These are phyloP conservation scores for Lingula anatina DNA, from an alignment of 2,888 invertebrate species.

Conservation along the genomic window DNA sequence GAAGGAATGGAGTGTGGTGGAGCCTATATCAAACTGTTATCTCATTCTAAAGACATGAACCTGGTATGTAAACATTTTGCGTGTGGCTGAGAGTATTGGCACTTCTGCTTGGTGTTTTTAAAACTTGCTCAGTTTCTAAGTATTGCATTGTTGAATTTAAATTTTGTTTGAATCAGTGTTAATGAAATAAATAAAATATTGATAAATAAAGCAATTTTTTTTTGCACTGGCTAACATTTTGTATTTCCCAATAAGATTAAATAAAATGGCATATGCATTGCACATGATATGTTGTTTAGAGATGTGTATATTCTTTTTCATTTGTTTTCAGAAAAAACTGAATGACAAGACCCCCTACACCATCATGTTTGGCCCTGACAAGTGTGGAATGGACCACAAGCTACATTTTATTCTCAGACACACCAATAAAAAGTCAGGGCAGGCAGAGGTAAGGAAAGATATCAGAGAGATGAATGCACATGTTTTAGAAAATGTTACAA, in stretches of 20 bases:
- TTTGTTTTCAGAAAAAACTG: slow-evolving; percentile 62
- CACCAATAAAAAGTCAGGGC: slow-evolving; percentile 86
- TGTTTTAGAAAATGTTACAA: no score
- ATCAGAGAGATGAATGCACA: no score
- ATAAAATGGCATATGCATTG: no score
- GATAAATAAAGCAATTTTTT: no score
- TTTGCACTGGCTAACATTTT: no score
- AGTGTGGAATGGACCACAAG: slow-evolving; percentile 94
- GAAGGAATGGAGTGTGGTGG: slow-evolving; percentile 99
- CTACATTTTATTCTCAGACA: slow-evolving; percentile 87
- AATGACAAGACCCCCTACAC: slow-evolving; percentile 95
- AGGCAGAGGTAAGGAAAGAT: slow-evolving; percentile 60
- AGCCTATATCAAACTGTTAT: slow-evolving; percentile 90
- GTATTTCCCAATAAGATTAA: no score
- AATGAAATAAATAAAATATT: no score
- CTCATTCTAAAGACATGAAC: slow-evolving; percentile 64
- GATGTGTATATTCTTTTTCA: no score
- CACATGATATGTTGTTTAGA: no score
- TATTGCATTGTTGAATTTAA: no score
- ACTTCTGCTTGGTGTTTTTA: neutral
- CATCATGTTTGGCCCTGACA: slow-evolving; percentile 99
- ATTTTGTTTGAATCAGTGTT: no score
- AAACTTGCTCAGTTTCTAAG: neutral
- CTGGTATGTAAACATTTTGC: slow-evolving; percentile 53
- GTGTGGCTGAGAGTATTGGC: neutral